Conservation (phyloP, 2,113 vertebrate species). For the Thryonomys swinderianus region DNA sequence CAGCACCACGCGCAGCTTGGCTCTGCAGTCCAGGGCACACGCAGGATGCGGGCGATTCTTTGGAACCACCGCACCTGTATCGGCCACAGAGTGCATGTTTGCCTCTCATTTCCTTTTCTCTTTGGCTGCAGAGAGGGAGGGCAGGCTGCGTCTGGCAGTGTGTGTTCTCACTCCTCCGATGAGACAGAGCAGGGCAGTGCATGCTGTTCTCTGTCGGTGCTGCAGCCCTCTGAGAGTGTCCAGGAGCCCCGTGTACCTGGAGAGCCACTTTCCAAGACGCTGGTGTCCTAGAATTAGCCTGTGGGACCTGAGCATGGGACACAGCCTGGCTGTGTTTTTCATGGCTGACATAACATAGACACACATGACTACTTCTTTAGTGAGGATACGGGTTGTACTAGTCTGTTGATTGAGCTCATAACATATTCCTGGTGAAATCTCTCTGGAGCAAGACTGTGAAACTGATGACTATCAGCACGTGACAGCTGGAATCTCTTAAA, state of each 20-base stretch:
- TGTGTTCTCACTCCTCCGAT: neutral
- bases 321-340: neutral
- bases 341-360: neutral
- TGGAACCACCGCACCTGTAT: neutral
- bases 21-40: neutral
- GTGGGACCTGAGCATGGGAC: neutral
- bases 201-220: neutral
- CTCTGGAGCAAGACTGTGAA: neutral
- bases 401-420: neutral
- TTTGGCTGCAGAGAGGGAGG: neutral
- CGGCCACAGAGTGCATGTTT: accelerated
- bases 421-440: neutral
- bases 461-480: neutral
- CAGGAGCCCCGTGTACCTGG: neutral
- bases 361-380: neutral
- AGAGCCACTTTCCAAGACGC: neutral
- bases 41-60: neutral
- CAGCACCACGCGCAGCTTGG: conserved; percentile 10
- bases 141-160: neutral
- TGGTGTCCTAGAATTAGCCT: neutral
- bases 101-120: neutral
- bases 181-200: neutral
- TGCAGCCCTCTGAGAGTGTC: neutral
- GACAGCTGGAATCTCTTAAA: conserved; percentile 13
- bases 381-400: neutral